Evolutionary conservation across 2,113 vertebrate species (phyloP).

Genomic region (Chionomys nivalis): DNA sequence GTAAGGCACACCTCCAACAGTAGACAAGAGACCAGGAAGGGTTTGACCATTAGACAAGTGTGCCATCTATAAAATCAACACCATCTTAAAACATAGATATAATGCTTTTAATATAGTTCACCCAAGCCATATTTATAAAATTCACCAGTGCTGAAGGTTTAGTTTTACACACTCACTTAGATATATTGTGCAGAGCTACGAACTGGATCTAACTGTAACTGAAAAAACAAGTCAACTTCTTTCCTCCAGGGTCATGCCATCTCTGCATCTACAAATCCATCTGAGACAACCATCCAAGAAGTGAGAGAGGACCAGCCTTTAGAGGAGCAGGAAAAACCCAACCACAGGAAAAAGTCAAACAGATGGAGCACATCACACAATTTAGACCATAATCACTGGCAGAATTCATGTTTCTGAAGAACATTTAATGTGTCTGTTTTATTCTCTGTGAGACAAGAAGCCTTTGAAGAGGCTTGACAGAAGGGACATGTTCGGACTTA

Average conservation of each 20-base stretch:
- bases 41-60: neutral
- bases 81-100: neutral
- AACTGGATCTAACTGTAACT: neutral
- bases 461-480: neutral
- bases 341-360: neutral
- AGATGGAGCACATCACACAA: neutral
- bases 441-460: neutral
- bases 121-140: neutral
- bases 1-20: neutral
- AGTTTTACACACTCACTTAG: neutral
- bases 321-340: neutral
- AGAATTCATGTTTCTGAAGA: neutral
- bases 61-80: neutral
- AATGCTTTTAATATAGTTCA: neutral
- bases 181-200: neutral
- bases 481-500: neutral
- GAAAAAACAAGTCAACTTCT: neutral
- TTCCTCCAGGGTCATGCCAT: neutral
- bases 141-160: neutral
- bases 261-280: neutral
- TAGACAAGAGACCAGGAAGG: neutral
- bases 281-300: neutral
- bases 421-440: neutral
- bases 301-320: fast-evolving
- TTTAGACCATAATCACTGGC: neutral